Conservation (phyloP, 2,113 vertebrate genomes). For the Genyomyrus donnyi region DNA sequence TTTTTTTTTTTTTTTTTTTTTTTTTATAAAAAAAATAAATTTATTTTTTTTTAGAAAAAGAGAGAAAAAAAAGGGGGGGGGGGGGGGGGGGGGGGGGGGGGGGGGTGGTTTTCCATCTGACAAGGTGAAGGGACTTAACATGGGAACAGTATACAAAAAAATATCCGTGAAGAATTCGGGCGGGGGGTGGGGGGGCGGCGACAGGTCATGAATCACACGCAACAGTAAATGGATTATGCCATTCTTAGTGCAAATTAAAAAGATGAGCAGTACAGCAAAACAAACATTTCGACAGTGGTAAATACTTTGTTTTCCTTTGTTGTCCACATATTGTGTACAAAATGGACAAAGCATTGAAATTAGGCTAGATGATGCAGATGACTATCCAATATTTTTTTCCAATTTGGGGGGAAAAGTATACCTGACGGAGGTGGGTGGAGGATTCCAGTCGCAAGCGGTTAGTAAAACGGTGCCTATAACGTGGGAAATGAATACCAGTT, state of each 20-base stretch:
- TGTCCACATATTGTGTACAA: background rate
- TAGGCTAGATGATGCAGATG: background rate
- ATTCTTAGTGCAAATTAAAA: slow-evolving; percentile 62
- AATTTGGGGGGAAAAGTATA: background rate
- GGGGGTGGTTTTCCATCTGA: slow-evolving; percentile 48
- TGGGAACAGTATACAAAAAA: slow-evolving; percentile 48
- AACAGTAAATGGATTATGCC: slow-evolving; percentile 60
- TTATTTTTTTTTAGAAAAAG: no score
- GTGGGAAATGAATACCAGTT: background rate
- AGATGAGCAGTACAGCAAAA: background rate
- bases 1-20: no score
- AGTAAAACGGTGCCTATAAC: background rate
- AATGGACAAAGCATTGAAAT: background rate
- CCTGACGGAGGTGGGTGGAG: background rate
- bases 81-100: no score
- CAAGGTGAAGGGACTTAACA: slow-evolving; percentile 21
- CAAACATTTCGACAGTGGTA: background rate
- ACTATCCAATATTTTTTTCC: background rate
- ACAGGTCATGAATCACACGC: slow-evolving; percentile 41
- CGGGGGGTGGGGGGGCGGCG: no score
- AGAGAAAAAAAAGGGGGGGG: no score
- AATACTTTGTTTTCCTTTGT: background rate
- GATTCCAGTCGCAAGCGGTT: background rate
- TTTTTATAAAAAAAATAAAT: no score
- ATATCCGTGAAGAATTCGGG: slow-evolving; percentile 37